Evolutionary conservation across 1,140 invertebrate species (phyloP).

Genomic region (Adelges cooleyi): DNA sequence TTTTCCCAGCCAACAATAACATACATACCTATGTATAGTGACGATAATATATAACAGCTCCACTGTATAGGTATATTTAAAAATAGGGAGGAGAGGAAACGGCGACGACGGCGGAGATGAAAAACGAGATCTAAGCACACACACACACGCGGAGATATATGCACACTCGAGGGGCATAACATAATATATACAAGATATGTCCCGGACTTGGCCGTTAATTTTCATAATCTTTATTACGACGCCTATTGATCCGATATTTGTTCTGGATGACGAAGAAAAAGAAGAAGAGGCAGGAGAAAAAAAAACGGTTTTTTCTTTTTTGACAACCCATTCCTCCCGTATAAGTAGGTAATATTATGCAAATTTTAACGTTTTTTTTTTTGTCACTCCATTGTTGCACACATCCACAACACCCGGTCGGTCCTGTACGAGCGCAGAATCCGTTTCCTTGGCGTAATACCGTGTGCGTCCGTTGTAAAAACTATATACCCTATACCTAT

Average conservation of each 20-base stretch:
- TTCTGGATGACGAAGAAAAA: background rate
- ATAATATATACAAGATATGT: too few relatives aligned
- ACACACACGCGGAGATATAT: too few relatives aligned
- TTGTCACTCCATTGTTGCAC: background rate
- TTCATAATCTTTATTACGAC: constrained; percentile 12
- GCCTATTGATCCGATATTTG: constrained; percentile 26
- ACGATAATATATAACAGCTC: constrained; percentile 11
- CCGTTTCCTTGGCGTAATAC: background rate
- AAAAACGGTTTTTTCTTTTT: constrained; percentile 27
- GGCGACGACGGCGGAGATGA: background rate
- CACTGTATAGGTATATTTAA: background rate
- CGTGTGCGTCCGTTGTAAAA: too few relatives aligned
- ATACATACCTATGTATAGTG: too few relatives aligned
- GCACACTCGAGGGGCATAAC: too few relatives aligned
- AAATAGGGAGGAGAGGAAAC: constrained; percentile 3
- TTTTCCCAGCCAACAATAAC: constrained; percentile 24
- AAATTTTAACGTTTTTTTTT: constrained; percentile 25
- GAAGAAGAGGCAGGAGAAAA: background rate
- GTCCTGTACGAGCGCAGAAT: background rate
- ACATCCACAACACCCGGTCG: background rate
- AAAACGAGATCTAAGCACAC: constrained; percentile 2
- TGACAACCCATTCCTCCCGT: background rate
- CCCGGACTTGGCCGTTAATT: constrained; percentile 14
- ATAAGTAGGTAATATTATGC: constrained; percentile 12
- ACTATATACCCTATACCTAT: too few relatives aligned